Evolutionary conservation across 2,888 invertebrate species (phyloP), one percentile per base, ranked within the genome.

Genomic region (Apotomis turbidana): DNA sequence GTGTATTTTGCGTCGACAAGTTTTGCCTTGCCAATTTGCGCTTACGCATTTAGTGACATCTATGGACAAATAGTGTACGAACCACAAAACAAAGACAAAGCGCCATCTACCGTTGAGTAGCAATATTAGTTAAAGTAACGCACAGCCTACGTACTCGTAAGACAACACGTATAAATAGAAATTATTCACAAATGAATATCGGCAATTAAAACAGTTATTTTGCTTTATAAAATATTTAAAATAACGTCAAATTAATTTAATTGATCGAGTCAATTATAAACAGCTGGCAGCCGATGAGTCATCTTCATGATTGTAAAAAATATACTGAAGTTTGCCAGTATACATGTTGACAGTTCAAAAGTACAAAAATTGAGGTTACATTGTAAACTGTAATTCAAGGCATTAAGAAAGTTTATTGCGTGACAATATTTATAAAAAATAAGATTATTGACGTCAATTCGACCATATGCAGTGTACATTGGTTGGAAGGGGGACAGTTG

Each of bases 61-160:
- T 71, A 27, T 55, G 55, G 61, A 10, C 60, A 51, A 6, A 52
- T 67, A 61, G 41, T 27, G 6, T 4, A 4, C 2, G 8, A n/a
- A n/a, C 8, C 4, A 44, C 3, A 54, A 27, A 55, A 61, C 9
- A 10, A 3, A 3, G 5, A 27, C 9, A 36, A 12, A 70, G 6
- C 36, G 78, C 70, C 79, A 78, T 78, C 81, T 81, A 75, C 70
- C 49, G 71, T 27, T 13, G 36, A 71, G 67, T 71, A 71, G 71
- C 8, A 3, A 12, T 36, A 67, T 61, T 52, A 55, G 10, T 41
- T 38, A 3, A 5, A 41, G 8, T 9, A 3, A 12, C 36, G 46
- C 12, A n/a, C 49, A 54, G 54, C 54, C 60, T 3, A 6, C 15
- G 5, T 27, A 27, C 27, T 27, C 27, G 41, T 41, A 41, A 0